A percentile compares a stretch with the other conserved stretches of the same genome.
Conservation (phyloP, 2,797 vertebrate genomes). For the Clamator glandarius region DNA sequence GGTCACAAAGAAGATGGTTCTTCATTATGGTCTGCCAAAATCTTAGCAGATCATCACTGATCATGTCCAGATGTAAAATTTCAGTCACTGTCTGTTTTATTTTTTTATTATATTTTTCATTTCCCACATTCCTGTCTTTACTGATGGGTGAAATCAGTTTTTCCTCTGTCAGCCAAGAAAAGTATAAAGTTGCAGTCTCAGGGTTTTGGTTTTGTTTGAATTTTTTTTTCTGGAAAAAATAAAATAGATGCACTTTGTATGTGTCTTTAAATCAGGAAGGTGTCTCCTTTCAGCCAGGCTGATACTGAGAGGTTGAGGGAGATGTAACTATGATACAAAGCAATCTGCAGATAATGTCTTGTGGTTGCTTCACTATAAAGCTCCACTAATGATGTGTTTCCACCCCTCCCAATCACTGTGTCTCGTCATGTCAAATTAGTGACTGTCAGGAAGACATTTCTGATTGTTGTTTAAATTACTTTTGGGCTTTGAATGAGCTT, state of each 20-base stretch:
- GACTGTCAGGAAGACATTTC: not conserved
- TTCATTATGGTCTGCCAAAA: conserved; percentile 41
- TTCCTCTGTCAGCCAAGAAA: conserved; percentile 21
- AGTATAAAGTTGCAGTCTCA: not conserved
- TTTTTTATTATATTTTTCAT: conserved; percentile 29
- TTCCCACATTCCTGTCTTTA: conserved; percentile 23
- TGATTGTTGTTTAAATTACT: not conserved
- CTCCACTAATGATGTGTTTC: not conserved
- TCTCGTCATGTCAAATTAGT: conserved; percentile 5
- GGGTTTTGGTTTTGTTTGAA: not conserved
- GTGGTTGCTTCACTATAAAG: not conserved
- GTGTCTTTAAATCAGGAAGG: not conserved
- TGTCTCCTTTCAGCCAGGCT: not conserved
- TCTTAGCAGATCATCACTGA: conserved; percentile 41
- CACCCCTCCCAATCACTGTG: not conserved
- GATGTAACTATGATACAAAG: not conserved
- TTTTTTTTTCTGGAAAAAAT: not conserved
- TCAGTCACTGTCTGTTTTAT: conserved; percentile 22
- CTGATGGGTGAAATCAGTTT: conserved; percentile 55
- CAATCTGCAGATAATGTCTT: not conserved
- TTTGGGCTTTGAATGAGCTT: not conserved
- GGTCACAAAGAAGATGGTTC: conserved; percentile 54
- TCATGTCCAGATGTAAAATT: conserved; percentile 52
- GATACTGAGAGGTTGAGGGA: not conserved
- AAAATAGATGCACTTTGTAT: not conserved